A percentile compares a stretch with the other conserved stretches of the same genome.
These are phyloP conservation scores for Incurvaria masculella DNA, from an alignment of 2,888 invertebrate species.

Conservation along the genomic window DNA sequence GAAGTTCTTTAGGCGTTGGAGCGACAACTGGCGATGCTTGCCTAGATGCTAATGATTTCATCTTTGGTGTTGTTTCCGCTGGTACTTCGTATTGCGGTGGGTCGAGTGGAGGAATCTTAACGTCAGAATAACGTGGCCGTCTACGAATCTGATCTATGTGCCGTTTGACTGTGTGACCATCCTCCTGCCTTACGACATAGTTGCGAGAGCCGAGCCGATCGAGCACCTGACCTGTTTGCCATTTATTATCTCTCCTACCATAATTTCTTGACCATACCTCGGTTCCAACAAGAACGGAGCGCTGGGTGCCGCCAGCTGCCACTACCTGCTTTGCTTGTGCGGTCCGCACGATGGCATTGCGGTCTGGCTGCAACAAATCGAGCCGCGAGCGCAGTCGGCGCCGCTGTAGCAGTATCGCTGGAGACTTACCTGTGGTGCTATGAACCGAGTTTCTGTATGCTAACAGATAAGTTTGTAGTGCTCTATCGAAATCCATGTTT, in stretches of 20 bases:
- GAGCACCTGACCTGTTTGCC: not conserved
- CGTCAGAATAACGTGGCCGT: too few species aligned
- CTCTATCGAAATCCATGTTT: not conserved
- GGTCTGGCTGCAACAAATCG: not conserved
- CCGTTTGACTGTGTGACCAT: not conserved
- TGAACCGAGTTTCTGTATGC: constrained; percentile 1
- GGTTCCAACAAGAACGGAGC: not conserved
- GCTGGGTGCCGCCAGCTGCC: not conserved
- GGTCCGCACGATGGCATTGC: not conserved
- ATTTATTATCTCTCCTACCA: not conserved
- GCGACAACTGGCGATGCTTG: too few species aligned
- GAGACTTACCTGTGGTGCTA: constrained; percentile 3
- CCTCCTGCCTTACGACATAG: not conserved
- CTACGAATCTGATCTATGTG: constrained; percentile 1
- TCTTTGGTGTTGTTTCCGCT: too few species aligned
- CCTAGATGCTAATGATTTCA: too few species aligned
- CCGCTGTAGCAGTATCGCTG: constrained; percentile 1
- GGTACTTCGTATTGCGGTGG: too few species aligned
- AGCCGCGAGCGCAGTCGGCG: constrained; percentile 2
- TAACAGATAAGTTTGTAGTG: constrained; percentile 2
- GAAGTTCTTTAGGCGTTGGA: too few species aligned
- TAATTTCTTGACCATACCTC: not conserved
- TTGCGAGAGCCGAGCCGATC: constrained; percentile 1
- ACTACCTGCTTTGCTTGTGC: not conserved
- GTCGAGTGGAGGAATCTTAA: too few species aligned